Conservation (phyloP, 2,113 vertebrate species). For the Dipodomys ordii region DNA sequence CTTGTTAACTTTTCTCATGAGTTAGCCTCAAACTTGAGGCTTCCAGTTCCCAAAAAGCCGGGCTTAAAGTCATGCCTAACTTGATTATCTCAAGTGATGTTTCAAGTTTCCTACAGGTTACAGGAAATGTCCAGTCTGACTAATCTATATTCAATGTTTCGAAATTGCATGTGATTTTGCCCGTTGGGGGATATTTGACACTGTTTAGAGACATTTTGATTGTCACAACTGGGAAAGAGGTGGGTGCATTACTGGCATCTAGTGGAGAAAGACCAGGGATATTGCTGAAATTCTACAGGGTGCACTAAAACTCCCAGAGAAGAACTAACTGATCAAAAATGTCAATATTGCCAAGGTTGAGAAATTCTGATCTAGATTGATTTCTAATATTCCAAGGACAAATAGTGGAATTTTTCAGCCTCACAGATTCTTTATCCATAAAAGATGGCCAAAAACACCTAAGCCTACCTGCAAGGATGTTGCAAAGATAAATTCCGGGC, state of each 20-base stretch:
- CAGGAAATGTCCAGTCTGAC: background rate
- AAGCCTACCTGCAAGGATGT: slow-evolving; percentile 47
- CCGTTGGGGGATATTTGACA: background rate
- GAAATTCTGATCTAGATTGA: slow-evolving; percentile 46
- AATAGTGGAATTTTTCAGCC: slow-evolving; percentile 50
- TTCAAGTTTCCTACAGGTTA: slow-evolving; percentile 20
- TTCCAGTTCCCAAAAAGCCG: no score
- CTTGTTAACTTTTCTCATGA: no score
- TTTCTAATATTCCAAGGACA: slow-evolving; percentile 56
- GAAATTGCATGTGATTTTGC: background rate
- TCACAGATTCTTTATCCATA: slow-evolving; percentile 54
- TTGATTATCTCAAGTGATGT: slow-evolving; percentile 37
- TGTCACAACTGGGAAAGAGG: slow-evolving; percentile 8
- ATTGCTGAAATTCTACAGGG: background rate
- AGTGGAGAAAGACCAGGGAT: background rate
- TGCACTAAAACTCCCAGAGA: background rate
- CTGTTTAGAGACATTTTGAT: background rate
- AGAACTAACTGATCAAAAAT: slow-evolving; percentile 24
- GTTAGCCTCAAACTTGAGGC: no score
- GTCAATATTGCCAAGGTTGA: slow-evolving; percentile 17
- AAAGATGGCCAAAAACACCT: slow-evolving; percentile 52
- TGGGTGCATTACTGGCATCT: background rate
- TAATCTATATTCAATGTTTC: background rate
- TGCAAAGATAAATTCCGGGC: slow-evolving; percentile 67
- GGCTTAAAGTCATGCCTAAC: no score